Base-by-base conservation (phyloP, 2,113 vertebrate genomes). In the Muscicapa adusta region DNA sequence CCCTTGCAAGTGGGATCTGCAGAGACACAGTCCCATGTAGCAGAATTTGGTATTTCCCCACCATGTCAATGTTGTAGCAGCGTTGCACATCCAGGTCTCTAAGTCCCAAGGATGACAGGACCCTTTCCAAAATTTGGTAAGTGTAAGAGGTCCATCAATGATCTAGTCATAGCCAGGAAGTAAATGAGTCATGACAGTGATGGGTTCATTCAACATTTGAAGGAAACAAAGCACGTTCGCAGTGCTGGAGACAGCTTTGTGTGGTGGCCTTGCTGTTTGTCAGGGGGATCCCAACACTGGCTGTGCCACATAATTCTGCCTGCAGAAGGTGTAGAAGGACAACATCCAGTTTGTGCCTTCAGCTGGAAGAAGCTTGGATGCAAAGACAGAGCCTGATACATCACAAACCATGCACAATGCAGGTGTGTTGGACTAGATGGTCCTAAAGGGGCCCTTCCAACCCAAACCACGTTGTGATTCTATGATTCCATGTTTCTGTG, bases 191-290 rank as follows among this genome's bases (percentile, higher is more conserved):
- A 43, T 5, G 29, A 36, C 15, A 74, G 12, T 2, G 2, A 31
- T 5, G 25, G 9, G 43, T 74, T 77, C 22, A 31, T 47, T 40
- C n/a, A 51, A 51, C 1, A 2, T 19, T 2, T 7, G 28, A 63
- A 87, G 9, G 81, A 62, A 70, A 25, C 11, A 9, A 26, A 56
- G 18, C 2, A 10, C 19, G 67, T 86, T 47, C 40, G 57, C 14
- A 56, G 0, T 0, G 5, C 9, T 48, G 38, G 24, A 67, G 34
- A 31, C 11, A 38, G 40, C 1, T 22, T 5, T 2, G 2, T 75
- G 22, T 43, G 38, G 38, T 34, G 51, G 26, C 18, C 25, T 76
- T 81, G 29, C 3, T 70, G 10, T 42, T 50, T 73, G 15, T 34
- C 23, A 47, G 38, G 18, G 18, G 74, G 10, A 56, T 62, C 16